Evolutionary conservation across 1,140 invertebrate genomes (phyloP), one percentile per base, ranked within the genome.

Genomic region (Chironomus striatipennis): DNA sequence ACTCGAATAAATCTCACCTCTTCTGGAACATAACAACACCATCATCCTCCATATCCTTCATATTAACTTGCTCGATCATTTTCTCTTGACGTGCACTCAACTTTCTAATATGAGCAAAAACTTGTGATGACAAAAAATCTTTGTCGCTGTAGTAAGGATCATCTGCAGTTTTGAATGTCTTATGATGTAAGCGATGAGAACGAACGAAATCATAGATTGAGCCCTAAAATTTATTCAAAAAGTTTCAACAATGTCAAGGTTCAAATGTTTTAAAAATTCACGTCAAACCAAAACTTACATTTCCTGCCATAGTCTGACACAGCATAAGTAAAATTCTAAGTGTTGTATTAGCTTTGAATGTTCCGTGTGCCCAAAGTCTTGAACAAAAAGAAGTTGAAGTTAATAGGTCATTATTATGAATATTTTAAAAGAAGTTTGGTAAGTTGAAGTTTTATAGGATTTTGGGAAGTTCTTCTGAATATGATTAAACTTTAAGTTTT

Each of bases 111-210:
- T 93, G 85, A 0, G 86, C 85, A 7, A 91, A 81, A 42, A 97
- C 84, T 77, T 98, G 95, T 9, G 94, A 86, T 79, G 93, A 94
- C 73, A 94, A 82, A 79, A 98, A 96, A 8, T 95, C 95, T 77
- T 91, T 89, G 4, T 88, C 90, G 76, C 91, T 89, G 80, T 97
- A 93, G 80, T 93, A 97, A 0, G 95, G 95, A 82, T 99, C 97
- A 65, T 90, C 89, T 75, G 97, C 89, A 0, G 96, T 95, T 24
- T 91, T 91, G 73, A 92, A 93, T 80, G 90, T 91, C 74, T 92
- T 91, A 78, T 98, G 97, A 79, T 98, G 96, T 2, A 97, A 85
- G 75, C 95, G 87, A 81, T 99, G 97, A 76, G 91, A 87, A 24
- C 87, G 79, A 0, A 91, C 91, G 90, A 91, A 93, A 74, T 91